Conservation (phyloP, 2,113 vertebrate genomes). For the Pachyramphus minor region DNA sequence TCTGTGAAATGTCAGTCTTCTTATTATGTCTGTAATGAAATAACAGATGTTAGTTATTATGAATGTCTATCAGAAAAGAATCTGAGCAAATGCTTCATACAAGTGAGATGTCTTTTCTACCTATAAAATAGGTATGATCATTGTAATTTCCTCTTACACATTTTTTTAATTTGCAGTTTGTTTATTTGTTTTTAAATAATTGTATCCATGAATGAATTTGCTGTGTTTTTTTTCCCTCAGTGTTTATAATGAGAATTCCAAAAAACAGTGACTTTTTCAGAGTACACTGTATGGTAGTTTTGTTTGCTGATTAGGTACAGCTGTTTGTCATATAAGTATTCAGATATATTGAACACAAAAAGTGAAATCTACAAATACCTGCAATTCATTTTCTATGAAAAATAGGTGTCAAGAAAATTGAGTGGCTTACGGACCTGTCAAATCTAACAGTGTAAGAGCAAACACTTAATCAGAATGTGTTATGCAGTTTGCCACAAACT, state of each 20-base stretch:
- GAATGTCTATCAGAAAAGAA: not conserved
- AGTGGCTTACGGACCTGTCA: not conserved
- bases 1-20: not conserved
- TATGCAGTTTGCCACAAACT: not conserved
- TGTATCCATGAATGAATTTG: not conserved
- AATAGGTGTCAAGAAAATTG: not conserved
- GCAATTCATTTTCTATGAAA: not conserved
- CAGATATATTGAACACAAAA: not conserved
- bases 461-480: not conserved
- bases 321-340: not conserved
- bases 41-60: not conserved
- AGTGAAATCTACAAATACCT: not conserved
- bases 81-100: not conserved
- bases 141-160: not conserved
- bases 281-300: not conserved
- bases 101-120: not conserved
- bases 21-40: not conserved
- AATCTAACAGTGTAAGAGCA: not conserved
- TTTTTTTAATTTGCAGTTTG: not conserved
- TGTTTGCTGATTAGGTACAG: not conserved
- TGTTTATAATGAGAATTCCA: not conserved
- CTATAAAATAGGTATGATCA: not conserved
- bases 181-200: not conserved
- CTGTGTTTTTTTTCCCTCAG: not conserved
- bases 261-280: not conserved